Percentiles rank a stretch among this genome's conserved stretches.
Evolutionary conservation across 2,797 vertebrate genomes (phyloP).

Genomic region (Oreochromis grahami): DNA sequence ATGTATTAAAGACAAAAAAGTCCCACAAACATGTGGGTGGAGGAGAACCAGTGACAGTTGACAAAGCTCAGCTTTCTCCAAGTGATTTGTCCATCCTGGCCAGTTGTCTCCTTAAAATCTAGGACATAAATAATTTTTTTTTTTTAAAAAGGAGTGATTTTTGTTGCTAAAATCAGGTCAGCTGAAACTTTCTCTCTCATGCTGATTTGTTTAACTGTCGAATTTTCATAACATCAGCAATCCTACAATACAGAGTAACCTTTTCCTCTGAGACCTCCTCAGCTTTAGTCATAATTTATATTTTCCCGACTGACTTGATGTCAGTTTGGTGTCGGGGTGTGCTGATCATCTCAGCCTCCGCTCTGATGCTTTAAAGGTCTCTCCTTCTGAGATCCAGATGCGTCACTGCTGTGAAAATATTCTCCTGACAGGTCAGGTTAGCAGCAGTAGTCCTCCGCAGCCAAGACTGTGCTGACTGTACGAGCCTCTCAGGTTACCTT

Average conservation of each 20-base stretch:
- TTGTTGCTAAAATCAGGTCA: background rate
- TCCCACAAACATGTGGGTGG: conserved; percentile 29
- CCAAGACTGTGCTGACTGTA: conserved; percentile 3
- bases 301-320: conserved; percentile 16
- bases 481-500: conserved; percentile 39
- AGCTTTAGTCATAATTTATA: background rate
- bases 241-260: background rate
- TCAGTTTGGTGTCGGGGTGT: background rate
- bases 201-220: background rate
- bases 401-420: conserved; percentile 21
- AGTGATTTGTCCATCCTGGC: background rate
- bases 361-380: conserved; percentile 30
- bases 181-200: background rate
- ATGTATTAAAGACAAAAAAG: conserved; percentile 24
- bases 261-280: background rate
- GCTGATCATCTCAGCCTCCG: conserved; percentile 3
- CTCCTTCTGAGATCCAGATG: conserved; percentile 24
- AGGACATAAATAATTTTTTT: background rate
- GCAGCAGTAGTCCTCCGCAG: conserved; percentile 24
- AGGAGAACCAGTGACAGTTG: background rate
- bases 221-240: background rate
- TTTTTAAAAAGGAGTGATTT: background rate
- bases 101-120: background rate
- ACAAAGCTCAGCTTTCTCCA: background rate
- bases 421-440: conserved; percentile 17